Conservation (phyloP, 2,113 vertebrate species). For the Globicephala melas region DNA sequence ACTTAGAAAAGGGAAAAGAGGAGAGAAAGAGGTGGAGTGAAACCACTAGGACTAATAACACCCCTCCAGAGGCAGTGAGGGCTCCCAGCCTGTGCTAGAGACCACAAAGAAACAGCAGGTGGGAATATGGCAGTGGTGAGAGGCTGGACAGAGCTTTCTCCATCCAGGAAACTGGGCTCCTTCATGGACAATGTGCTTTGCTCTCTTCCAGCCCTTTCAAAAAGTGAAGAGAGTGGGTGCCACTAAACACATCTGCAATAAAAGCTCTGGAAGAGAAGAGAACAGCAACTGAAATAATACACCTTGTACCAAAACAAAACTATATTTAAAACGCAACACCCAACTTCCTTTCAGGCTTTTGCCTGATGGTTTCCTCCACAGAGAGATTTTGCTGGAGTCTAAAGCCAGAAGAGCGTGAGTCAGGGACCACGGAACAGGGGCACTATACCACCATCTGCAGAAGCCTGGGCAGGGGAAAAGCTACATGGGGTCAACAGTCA, state of each 20-base stretch:
- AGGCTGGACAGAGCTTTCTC: constrained; percentile 47
- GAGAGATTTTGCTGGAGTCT: constrained; percentile 52
- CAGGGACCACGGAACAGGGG: constrained; percentile 41
- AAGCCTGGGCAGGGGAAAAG: constrained; percentile 56
- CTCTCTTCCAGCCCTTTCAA: constrained; percentile 40
- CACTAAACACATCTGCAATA: neutral
- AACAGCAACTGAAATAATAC: neutral
- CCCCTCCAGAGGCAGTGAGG: constrained; percentile 64
- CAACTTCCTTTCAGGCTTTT: constrained; percentile 41
- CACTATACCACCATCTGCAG: constrained; percentile 53
- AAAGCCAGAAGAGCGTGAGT: constrained; percentile 56
- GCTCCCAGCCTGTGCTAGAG: constrained; percentile 45
- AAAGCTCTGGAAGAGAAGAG: neutral
- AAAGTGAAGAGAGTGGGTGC: neutral
- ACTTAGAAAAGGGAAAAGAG: neutral
- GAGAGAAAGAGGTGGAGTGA: neutral
- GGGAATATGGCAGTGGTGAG: constrained; percentile 69
- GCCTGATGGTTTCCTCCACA: constrained; percentile 28
- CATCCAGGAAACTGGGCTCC: constrained; percentile 14
- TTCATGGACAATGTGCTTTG: constrained; percentile 24
- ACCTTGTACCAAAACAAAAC: neutral
- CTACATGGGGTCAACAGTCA: constrained; percentile 51
- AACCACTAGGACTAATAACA: neutral
- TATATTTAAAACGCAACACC: neutral
- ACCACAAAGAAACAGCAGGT: constrained; percentile 30